A percentile compares a stretch with the other conserved stretches of the same genome.
Evolutionary conservation across 2,113 vertebrate genomes (phyloP).

Genomic region (Xenotilapia longispinis): DNA sequence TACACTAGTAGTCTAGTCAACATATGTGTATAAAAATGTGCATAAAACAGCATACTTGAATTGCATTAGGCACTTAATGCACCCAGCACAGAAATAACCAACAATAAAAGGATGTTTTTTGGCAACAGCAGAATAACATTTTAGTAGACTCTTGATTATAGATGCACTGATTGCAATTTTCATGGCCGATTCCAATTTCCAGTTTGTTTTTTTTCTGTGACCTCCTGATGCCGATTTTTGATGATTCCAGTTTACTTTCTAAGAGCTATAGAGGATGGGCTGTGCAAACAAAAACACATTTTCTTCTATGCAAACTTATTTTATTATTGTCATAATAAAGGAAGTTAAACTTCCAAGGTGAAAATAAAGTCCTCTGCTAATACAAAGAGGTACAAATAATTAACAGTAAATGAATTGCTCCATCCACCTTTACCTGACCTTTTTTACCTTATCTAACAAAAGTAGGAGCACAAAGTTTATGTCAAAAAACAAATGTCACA

Average conservation of each 20-base stretch:
- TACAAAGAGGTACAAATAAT: background rate
- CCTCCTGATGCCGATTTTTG: background rate
- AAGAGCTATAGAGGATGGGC: background rate
- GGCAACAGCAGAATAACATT: background rate
- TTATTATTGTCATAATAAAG: background rate
- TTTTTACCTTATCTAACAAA: background rate
- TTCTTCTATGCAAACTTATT: background rate
- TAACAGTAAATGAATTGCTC: background rate
- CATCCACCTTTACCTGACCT: background rate
- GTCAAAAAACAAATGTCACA: background rate
- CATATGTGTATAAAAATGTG: background rate
- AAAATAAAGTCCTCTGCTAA: background rate
- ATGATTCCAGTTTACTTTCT: background rate
- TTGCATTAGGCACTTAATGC: background rate
- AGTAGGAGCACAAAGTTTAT: background rate
- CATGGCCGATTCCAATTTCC: background rate
- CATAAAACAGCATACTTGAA: background rate
- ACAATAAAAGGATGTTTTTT: background rate
- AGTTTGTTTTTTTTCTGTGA: background rate
- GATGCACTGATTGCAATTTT: background rate
- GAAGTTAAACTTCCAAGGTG: background rate
- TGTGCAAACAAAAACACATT: background rate
- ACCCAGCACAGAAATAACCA: background rate
- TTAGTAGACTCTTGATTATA: background rate
- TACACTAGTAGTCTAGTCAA: background rate